These are phyloP conservation scores for Amazona finschi DNA, from an alignment of 2,797 vertebrate species.

Conservation along the genomic window DNA sequence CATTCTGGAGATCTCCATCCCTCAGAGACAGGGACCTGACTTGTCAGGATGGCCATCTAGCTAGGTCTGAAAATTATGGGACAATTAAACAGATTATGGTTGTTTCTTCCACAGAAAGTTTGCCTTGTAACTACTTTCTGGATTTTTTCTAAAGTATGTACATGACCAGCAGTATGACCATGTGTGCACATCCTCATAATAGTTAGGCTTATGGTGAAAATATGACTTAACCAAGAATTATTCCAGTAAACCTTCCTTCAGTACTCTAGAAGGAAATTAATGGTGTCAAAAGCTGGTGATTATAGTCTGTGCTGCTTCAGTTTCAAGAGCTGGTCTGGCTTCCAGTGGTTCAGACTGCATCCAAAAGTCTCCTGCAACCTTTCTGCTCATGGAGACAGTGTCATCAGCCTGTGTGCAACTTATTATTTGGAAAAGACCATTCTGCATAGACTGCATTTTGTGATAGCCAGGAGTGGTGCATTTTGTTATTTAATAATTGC, in stretches of 20 bases:
- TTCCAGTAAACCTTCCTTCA: not conserved
- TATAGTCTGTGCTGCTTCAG: not conserved
- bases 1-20: not conserved
- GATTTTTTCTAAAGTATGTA: not conserved
- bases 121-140: not conserved
- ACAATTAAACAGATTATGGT: not conserved
- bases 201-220: not conserved
- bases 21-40: not conserved
- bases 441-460: not conserved
- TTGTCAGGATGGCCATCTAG: not conserved
- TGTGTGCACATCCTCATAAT: not conserved
- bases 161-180: not conserved
- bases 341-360: not conserved
- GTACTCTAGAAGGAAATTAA: not conserved
- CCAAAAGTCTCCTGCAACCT: not conserved
- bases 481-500: not conserved
- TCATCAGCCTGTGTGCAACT: fast-evolving
- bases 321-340: not conserved
- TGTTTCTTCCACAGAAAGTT: not conserved
- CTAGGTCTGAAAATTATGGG: not conserved
- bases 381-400: not conserved
- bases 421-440: not conserved
- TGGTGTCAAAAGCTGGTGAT: not conserved
- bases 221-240: not conserved
- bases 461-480: too few species aligned